These are phyloP conservation scores for Oryctes rhinoceros DNA, from an alignment of 1,140 invertebrate species.

Conservation along the genomic window DNA sequence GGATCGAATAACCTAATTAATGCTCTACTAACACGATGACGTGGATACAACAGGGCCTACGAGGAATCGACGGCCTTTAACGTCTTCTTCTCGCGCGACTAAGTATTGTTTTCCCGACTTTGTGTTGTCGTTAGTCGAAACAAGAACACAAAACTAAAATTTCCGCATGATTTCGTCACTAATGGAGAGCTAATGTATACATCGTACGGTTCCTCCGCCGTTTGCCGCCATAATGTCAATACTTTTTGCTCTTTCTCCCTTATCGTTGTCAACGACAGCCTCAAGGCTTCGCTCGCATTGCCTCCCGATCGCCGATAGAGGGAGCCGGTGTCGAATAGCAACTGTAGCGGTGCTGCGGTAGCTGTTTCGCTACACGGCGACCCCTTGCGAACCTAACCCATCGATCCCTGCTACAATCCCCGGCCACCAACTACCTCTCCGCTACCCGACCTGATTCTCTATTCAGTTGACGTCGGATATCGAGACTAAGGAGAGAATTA, in stretches of 20 bases:
- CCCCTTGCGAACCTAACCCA: neutral
- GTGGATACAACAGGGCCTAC: neutral
- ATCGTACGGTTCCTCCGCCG: neutral
- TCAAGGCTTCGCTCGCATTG: neutral
- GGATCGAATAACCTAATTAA: neutral
- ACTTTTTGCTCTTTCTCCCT: neutral
- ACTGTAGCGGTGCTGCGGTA: neutral
- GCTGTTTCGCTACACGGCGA: neutral
- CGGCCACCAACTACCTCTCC: neutral
- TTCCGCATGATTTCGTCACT: constrained; percentile 11
- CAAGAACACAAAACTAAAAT: constrained; percentile 15
- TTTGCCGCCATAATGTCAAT: constrained; percentile 8
- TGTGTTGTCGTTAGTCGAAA: neutral
- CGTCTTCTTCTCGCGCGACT: neutral
- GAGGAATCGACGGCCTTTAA: neutral
- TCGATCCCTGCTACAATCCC: neutral
- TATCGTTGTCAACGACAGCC: neutral
- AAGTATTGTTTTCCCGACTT: constrained; percentile 3
- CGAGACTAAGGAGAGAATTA: constrained; percentile 29
- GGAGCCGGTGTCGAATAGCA: neutral
- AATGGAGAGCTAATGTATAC: constrained; percentile 30
- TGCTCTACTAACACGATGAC: neutral
- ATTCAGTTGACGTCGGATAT: constrained; percentile 36
- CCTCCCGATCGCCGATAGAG: neutral
- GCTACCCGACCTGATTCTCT: constrained; percentile 13